Conservation (phyloP, 2,888 invertebrate genomes). For the Polyploca ridens region DNA sequence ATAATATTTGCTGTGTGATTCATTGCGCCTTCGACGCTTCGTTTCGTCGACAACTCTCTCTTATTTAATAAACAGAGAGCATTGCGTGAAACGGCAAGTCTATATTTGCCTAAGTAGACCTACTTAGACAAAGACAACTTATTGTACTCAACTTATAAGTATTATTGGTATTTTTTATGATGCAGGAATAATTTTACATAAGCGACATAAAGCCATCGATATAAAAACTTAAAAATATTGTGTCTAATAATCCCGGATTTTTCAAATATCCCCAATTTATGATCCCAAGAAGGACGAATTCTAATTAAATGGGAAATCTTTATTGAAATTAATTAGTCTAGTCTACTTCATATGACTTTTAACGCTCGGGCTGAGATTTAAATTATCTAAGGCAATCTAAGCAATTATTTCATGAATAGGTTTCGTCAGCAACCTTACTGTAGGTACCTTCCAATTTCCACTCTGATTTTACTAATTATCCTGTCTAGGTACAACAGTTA, state of each 20-base stretch:
- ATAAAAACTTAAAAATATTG: too few species aligned
- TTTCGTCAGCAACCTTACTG: not conserved
- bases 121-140: not conserved
- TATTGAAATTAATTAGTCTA: constrained; percentile 3
- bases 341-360: not conserved
- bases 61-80: constrained; percentile 67
- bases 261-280: too few species aligned
- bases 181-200: too few species aligned
- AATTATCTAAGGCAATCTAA: not conserved
- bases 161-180: too few species aligned
- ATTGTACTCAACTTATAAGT: too few species aligned
- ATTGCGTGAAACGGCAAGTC: constrained; percentile 32
- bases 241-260: too few species aligned
- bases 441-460: not conserved
- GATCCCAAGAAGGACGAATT: not conserved
- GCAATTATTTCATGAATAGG: constrained; percentile 3
- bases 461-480: constrained; percentile 4
- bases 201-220: too few species aligned
- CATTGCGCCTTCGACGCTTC: constrained; percentile 39
- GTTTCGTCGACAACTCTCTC: constrained; percentile 60
- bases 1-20: constrained; percentile 31
- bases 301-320: not conserved
- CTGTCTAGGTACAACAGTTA: constrained; percentile 6
- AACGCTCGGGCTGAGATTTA: not conserved
- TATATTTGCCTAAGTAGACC: constrained; percentile 12